A percentile compares a stretch with the other conserved stretches of the same genome.
Evolutionary conservation across 2,888 invertebrate species (phyloP).

Genomic region (Epinotia nisella): DNA sequence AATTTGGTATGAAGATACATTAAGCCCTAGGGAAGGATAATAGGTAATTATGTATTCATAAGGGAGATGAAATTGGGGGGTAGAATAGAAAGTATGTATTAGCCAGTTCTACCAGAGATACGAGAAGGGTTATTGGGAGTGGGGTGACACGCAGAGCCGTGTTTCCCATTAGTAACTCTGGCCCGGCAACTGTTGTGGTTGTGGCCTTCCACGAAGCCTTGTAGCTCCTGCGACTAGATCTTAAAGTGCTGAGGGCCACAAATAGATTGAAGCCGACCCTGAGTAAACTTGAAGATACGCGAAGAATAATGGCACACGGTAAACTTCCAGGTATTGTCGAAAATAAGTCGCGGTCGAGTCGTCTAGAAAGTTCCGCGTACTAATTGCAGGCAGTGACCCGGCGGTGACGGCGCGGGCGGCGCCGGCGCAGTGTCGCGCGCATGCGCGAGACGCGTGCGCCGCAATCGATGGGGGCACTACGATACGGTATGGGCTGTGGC

Average conservation of each 20-base stretch:
- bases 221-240: background rate
- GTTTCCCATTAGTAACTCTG: no score
- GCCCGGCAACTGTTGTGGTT: background rate
- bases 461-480: slow-evolving; percentile 3
- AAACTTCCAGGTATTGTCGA: background rate
- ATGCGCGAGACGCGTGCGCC: slow-evolving; percentile 11
- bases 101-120: background rate
- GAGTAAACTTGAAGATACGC: background rate
- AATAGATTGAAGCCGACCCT: background rate
- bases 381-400: slow-evolving; percentile 28
- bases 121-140: no score
- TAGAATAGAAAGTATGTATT: background rate
- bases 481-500: background rate
- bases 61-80: background rate
- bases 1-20: slow-evolving; percentile 1
- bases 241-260: background rate
- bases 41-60: background rate
- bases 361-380: slow-evolving; percentile 27
- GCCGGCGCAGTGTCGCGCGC: slow-evolving; percentile 14
- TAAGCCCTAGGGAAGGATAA: background rate
- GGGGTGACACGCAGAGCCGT: no score
- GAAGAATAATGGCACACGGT: background rate
- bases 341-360: background rate
- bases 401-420: slow-evolving; percentile 1
- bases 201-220: background rate